Conservation (phyloP, 2,113 vertebrate genomes). For the Chaenogobius annularis region DNA sequence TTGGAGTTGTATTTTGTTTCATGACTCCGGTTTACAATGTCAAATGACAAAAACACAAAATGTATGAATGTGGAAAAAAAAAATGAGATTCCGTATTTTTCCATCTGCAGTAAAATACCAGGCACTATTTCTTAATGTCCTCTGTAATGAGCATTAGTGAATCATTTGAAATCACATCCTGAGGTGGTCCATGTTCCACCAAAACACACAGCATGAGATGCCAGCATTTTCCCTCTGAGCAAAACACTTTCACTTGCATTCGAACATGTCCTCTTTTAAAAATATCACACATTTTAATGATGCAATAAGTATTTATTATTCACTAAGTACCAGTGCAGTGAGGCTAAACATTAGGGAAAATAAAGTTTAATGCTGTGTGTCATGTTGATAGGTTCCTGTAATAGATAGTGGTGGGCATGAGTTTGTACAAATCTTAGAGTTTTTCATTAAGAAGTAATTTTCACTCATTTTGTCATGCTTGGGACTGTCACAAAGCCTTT, state of each 20-base stretch:
- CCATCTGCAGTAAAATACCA: conserved; percentile 10
- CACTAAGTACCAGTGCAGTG: conserved; percentile 10
- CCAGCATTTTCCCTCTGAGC: conserved; percentile 19
- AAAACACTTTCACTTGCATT: conserved; percentile 35
- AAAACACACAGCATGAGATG: conserved; percentile 18
- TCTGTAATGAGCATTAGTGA: conserved; percentile 22
- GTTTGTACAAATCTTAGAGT: background rate
- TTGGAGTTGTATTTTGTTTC: too few relatives aligned
- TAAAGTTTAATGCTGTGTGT: conserved; percentile 33
- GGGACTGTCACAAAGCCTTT: too few relatives aligned
- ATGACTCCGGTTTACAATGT: too few relatives aligned
- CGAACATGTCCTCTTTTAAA: conserved; percentile 20
- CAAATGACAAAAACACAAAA: too few relatives aligned
- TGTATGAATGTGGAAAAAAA: too few relatives aligned
- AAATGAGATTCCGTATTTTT: background rate
- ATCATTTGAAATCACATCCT: conserved; percentile 19
- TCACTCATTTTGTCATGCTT: too few relatives aligned
- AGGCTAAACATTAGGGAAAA: conserved; percentile 56
- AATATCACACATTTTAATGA: conserved; percentile 10
- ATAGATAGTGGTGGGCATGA: conserved; percentile 7
- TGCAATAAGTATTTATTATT: conserved; percentile 41
- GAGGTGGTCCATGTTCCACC: conserved; percentile 18
- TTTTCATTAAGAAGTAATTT: too few relatives aligned
- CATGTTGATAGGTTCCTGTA: conserved; percentile 13
- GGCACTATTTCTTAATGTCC: conserved; percentile 8